Conservation (phyloP, 1,140 invertebrate genomes). For the Aphaenogaster ashmeadi region DNA sequence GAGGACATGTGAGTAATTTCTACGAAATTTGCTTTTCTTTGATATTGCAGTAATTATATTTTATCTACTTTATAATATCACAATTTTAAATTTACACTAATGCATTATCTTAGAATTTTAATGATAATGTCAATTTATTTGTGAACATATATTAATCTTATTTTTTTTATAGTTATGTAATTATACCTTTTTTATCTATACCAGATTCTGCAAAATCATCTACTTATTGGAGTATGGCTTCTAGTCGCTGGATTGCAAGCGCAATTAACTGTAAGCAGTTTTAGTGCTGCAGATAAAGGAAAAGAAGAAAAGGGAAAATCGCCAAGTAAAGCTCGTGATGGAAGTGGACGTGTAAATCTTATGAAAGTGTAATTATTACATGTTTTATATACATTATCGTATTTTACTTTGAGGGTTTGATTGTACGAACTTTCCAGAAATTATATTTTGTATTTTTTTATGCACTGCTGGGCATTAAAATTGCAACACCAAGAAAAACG, state of each 20-base stretch:
- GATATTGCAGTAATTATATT: constrained; percentile 26
- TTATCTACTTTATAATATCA: constrained; percentile 42
- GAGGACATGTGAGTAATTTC: constrained; percentile 91
- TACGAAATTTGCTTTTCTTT: constrained; percentile 19
- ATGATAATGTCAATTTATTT: neutral
- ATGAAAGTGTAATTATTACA: constrained; percentile 89
- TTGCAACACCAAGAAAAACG: neutral
- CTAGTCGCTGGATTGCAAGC: constrained; percentile 94
- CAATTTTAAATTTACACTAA: neutral
- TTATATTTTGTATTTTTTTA: constrained; percentile 52
- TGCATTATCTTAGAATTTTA: neutral
- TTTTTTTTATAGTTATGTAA: neutral
- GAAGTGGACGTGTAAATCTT: constrained; percentile 88
- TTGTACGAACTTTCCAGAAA: neutral
- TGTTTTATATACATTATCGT: constrained; percentile 16
- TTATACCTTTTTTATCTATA: constrained; percentile 70
- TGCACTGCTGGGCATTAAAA: neutral
- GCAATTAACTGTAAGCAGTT: constrained; percentile 88
- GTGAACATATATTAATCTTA: neutral
- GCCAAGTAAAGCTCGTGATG: constrained; percentile 90
- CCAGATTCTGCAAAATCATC: constrained; percentile 95
- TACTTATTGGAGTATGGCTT: constrained; percentile 95
- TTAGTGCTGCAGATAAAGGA: constrained; percentile 87
- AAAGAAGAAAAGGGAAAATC: constrained; percentile 90
- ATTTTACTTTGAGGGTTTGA: neutral